Evolutionary conservation across 2,797 vertebrate genomes (phyloP).

Genomic region (Thripadectes ignobilis): DNA sequence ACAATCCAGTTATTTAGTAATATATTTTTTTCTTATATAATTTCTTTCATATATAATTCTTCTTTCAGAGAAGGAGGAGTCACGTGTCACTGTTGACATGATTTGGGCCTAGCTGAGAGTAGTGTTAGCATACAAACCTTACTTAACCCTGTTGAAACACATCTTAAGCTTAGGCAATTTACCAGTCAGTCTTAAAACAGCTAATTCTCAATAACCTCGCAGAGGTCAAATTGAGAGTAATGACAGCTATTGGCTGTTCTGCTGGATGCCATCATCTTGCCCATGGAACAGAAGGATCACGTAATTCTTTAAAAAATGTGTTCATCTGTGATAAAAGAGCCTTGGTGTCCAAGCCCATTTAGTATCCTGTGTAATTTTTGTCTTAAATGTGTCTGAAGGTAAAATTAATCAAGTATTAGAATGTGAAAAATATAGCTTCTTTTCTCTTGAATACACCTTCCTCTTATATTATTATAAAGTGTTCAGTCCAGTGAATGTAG

Average conservation of each 20-base stretch:
- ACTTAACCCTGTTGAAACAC: background rate
- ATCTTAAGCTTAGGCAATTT: background rate
- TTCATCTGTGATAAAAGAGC: background rate
- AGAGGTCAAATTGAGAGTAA: background rate
- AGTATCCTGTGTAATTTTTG: background rate
- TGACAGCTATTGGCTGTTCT: background rate
- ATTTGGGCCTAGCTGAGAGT: background rate
- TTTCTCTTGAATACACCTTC: background rate
- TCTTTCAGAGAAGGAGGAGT: background rate
- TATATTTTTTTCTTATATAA: too few species aligned
- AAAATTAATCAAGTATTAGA: background rate
- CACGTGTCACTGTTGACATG: background rate
- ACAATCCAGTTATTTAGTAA: background rate
- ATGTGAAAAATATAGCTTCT: background rate
- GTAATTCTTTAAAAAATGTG: background rate
- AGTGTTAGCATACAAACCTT: background rate
- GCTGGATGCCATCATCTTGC: fast-evolving
- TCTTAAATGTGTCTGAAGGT: background rate
- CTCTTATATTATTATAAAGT: background rate
- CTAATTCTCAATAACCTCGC: background rate
- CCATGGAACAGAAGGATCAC: too few species aligned
- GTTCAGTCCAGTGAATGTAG: background rate
- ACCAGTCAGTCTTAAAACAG: background rate
- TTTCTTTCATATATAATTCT: too few species aligned
- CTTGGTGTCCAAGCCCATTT: background rate